Evolutionary conservation across 2,113 vertebrate species (phyloP).

Genomic region (Pardalotus punctatus): DNA sequence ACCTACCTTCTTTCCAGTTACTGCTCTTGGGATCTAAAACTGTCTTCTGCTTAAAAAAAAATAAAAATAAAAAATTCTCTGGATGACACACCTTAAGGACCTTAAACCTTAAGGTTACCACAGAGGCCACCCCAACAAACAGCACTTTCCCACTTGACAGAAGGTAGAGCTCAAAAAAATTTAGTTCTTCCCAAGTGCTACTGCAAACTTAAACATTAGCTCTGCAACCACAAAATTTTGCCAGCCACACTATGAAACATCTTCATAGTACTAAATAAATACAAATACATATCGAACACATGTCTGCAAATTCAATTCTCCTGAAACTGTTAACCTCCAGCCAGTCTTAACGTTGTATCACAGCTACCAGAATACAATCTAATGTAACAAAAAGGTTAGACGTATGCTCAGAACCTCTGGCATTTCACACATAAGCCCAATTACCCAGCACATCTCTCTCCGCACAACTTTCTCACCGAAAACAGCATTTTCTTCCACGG

Average conservation of each 20-base stretch:
- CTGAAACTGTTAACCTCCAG: not conserved
- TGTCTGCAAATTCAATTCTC: not conserved
- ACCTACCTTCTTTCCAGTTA: not conserved
- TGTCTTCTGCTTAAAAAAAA: not conserved
- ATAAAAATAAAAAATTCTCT: not conserved
- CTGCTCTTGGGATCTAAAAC: not conserved
- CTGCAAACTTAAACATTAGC: not conserved
- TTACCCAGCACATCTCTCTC: not conserved
- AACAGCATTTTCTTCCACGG: not conserved
- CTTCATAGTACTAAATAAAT: not conserved
- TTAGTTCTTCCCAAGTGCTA: not conserved
- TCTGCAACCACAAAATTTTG: not conserved
- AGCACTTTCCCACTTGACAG: not conserved
- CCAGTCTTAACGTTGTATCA: not conserved
- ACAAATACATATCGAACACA: not conserved
- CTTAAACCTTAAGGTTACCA: not conserved
- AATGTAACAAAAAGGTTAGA: not conserved
- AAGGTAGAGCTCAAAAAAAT: not conserved
- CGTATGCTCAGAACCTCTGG: not conserved
- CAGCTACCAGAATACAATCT: not conserved
- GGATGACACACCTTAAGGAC: not conserved
- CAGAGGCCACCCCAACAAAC: not conserved
- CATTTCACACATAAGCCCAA: not conserved
- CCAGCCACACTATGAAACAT: not conserved
- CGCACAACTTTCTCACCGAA: not conserved